Conservation (phyloP, 2,888 invertebrate genomes). For the Panopea generosa region DNA sequence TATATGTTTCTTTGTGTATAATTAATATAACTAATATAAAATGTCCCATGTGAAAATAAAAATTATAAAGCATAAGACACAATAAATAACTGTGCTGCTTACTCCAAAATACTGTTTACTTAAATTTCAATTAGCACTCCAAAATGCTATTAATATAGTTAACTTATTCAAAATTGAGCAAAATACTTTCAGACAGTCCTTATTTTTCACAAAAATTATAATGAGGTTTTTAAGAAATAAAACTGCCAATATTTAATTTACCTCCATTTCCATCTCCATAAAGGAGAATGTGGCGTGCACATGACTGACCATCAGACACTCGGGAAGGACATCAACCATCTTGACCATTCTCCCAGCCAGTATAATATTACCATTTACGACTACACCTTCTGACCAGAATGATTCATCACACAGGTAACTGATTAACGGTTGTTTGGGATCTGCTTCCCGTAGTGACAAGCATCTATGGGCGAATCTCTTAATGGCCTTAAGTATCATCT, state of each 20-base stretch:
- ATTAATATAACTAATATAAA: too few relatives aligned
- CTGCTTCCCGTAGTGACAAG: constrained; percentile 45
- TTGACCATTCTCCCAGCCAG: constrained; percentile 23
- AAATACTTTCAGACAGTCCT: too few relatives aligned
- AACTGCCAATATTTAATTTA: constrained; percentile 9
- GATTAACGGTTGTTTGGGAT: constrained; percentile 29
- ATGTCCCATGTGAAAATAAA: too few relatives aligned
- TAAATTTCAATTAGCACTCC: too few relatives aligned
- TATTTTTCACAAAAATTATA: too few relatives aligned
- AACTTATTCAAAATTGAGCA: too few relatives aligned
- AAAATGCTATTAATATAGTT: too few relatives aligned
- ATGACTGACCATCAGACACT: constrained; percentile 38
- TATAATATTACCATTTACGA: constrained; percentile 21
- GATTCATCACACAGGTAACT: constrained; percentile 53
- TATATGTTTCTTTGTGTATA: too few relatives aligned
- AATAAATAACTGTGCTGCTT: too few relatives aligned
- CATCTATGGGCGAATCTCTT: constrained; percentile 64
- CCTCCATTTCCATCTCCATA: constrained; percentile 42
- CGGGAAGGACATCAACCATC: constrained; percentile 42
- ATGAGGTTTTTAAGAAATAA: too few relatives aligned
- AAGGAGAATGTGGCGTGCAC: constrained; percentile 39
- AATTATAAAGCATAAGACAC: too few relatives aligned
- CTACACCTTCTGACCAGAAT: constrained; percentile 57
- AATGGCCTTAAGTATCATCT: constrained; percentile 40
- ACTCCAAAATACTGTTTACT: too few relatives aligned